Evolutionary conservation across 2,797 vertebrate genomes (phyloP).

Genomic region (Acrossocheilus fasciatus): DNA sequence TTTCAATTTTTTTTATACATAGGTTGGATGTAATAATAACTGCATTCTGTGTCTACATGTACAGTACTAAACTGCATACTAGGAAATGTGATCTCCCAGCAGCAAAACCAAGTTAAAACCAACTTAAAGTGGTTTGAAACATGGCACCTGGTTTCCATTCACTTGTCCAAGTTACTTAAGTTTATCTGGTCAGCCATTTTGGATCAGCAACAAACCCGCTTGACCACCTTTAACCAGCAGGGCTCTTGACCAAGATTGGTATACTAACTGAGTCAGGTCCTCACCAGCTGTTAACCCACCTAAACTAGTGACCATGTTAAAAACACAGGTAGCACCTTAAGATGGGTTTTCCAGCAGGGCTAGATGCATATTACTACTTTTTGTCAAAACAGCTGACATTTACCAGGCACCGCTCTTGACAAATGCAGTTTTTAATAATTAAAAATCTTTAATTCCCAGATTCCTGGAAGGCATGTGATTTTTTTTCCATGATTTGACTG

Average conservation of each 20-base stretch:
- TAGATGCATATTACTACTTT: neutral
- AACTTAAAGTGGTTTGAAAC: neutral
- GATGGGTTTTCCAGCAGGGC: neutral
- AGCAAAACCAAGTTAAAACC: constrained; percentile 14
- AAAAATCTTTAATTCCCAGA: neutral
- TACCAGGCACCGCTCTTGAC: neutral
- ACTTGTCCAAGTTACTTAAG: neutral
- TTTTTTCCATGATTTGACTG: constrained; percentile 62
- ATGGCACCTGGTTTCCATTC: neutral
- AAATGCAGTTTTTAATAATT: neutral
- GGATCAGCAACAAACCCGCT: neutral
- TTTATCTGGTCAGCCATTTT: neutral
- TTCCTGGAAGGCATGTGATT: neutral
- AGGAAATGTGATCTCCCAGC: constrained; percentile 6
- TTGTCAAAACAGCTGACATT: neutral
- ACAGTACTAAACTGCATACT: neutral
- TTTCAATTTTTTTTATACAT: neutral
- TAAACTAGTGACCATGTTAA: constrained; percentile 5
- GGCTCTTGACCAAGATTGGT: neutral
- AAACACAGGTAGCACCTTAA: neutral
- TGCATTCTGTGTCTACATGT: neutral
- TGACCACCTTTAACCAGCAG: neutral
- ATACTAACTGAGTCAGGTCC: neutral
- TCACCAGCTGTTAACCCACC: neutral
- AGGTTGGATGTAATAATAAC: neutral